Evolutionary conservation across 1,140 invertebrate species (phyloP), one percentile per base, ranked within the genome.

Genomic region (Leptinotarsa texana): DNA sequence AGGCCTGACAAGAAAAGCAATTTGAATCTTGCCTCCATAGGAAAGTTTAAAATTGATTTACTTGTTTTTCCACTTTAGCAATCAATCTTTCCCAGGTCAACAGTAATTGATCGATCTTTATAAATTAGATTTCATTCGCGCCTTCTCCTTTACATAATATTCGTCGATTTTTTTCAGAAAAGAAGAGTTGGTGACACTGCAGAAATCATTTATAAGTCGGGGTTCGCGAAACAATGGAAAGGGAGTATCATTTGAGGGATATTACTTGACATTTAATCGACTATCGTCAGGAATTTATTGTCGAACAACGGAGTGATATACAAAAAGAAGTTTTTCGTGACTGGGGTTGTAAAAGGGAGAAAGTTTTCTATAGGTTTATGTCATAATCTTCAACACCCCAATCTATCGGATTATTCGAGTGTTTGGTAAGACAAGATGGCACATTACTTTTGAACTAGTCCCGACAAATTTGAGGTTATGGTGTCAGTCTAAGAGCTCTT

Each of bases 121-220:
- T 47, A 69, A 69, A 70, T 70, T 70, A 70, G 69, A 70, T 70
- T 70, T 22, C n/a, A 61, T 70, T 51, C 69, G 69, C 69, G 69
- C 69, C 69, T 51, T 21, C 21, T 18, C 17, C n/a, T 57, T 57
- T 57, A 18, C 51, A 57, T 57, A 57, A 57, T 57, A 17, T 57
- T 57, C 51, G 15, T 13, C 51, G 51, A 15, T 4, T 57, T 57
- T 57, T 57, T 57, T 1, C 21, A 0, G 4, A 4, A 18, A n/a
- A 15, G 15, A n/a, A n/a, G 51, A 57, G n/a, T 57, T 18, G 51
- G n/a, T 57, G 51, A 57, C 51, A 57, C 4, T 57, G n/a, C 51
- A 4, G 13, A 18, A 57, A 57, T 57, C 51, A 57, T 57, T 57
- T n/a, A 57, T 57, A 1, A 57, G 2, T 57, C 17, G 17, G 13